Percentiles rank a stretch among this genome's conserved stretches.
Conservation (phyloP, 2,888 invertebrate genomes). For the Habroteleia sp. region DNA sequence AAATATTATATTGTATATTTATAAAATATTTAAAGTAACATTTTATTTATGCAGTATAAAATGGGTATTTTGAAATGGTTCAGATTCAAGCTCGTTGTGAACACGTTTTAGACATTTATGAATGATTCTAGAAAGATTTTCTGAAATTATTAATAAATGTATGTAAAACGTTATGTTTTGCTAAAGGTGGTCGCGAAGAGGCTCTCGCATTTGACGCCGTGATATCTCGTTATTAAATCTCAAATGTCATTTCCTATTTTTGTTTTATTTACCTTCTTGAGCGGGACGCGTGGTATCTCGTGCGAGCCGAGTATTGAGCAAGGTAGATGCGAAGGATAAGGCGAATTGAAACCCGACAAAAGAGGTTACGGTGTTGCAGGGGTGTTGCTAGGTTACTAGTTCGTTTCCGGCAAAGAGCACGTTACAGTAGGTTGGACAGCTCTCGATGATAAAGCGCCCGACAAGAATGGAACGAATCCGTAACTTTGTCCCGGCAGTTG, state of each 20-base stretch:
- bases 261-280: slow-evolving; percentile 57
- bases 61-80: too few species aligned
- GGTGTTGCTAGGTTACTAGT: slow-evolving; percentile 80
- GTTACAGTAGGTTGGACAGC: slow-evolving; percentile 61
- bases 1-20: too few species aligned
- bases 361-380: slow-evolving; percentile 71
- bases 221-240: slow-evolving; percentile 58
- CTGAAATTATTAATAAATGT: too few species aligned
- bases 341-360: slow-evolving; percentile 76
- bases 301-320: slow-evolving; percentile 59
- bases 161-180: too few species aligned
- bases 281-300: slow-evolving; percentile 53
- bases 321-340: slow-evolving; percentile 77
- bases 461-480: slow-evolving; percentile 61
- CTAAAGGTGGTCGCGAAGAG: too few species aligned
- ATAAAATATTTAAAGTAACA: too few species aligned
- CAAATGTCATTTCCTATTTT: slow-evolving; percentile 60
- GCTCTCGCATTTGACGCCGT: slow-evolving; percentile 37
- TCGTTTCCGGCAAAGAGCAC: slow-evolving; percentile 69
- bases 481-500: slow-evolving; percentile 66
- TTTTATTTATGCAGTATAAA: too few species aligned
- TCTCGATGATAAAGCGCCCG: slow-evolving; percentile 64
- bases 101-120: too few species aligned
- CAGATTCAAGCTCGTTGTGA: too few species aligned
- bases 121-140: too few species aligned